Conservation (phyloP, 2,797 vertebrate species). For the Urophycis tenuis region DNA sequence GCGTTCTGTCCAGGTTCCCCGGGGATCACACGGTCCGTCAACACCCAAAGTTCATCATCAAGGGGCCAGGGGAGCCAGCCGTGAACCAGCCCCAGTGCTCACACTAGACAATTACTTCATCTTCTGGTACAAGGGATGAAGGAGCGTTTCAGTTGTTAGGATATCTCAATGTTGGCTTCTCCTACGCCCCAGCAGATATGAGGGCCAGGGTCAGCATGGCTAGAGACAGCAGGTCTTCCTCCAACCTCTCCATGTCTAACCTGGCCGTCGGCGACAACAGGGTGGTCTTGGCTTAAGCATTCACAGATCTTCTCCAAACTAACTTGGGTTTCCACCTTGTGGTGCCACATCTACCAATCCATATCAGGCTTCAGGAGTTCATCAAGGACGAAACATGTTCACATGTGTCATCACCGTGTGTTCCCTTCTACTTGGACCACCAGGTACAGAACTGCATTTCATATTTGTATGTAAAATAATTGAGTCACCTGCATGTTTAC, state of each 20-base stretch:
- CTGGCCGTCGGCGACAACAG: not conserved
- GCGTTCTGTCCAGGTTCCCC: conserved; percentile 11
- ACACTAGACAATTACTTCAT: conserved; percentile 26
- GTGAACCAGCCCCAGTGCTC: conserved; percentile 29
- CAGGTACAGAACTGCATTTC: no score
- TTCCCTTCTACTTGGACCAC: no score
- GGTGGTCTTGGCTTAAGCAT: not conserved
- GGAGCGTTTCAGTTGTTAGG: conserved; percentile 27
- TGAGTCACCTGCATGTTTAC: no score
- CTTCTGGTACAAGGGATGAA: conserved; percentile 47
- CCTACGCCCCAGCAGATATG: conserved; percentile 8
- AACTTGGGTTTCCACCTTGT: not conserved
- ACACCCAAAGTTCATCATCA: conserved; percentile 25
- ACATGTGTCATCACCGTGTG: no score
- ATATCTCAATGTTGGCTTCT: not conserved
- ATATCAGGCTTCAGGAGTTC: no score
- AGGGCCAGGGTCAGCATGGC: conserved; percentile 27
- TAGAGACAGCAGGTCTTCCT: conserved; percentile 15
- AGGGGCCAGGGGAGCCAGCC: conserved; percentile 16
- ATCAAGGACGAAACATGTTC: no score
- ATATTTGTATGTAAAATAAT: no score
- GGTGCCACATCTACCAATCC: no score
- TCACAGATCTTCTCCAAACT: not conserved
- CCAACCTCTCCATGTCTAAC: conserved; percentile 24
- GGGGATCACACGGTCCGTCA: conserved; percentile 6